Percentiles rank a stretch among this genome's conserved stretches.
phyloP scores from a whole-genome alignment of 2,797 vertebrate species.

The Sphenodon punctatus region DNA sequence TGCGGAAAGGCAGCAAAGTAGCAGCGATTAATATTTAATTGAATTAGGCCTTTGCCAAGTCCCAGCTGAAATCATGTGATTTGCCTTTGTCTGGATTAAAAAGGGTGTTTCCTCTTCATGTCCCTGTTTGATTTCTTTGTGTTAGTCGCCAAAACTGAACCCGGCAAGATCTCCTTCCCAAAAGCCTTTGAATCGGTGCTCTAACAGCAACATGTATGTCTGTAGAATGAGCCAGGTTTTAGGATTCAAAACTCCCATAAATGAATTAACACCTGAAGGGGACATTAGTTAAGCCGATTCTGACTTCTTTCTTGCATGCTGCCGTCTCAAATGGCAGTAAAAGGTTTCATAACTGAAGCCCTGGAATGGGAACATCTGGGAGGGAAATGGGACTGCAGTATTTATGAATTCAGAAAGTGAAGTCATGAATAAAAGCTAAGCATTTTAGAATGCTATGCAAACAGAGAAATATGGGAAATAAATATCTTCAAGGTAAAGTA shows the following conservation, averaged over 20 bases:
- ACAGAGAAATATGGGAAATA: too few relatives aligned
- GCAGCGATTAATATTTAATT: constrained; percentile 33
- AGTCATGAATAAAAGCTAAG: neutral
- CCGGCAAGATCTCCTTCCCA: neutral
- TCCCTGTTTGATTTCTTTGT: constrained; percentile 28
- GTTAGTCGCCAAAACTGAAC: neutral
- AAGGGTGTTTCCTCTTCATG: neutral
- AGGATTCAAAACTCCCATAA: neutral
- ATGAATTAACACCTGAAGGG: neutral
- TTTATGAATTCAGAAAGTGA: neutral
- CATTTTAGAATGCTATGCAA: neutral
- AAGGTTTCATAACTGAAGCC: neutral
- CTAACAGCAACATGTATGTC: too few relatives aligned
- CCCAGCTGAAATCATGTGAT: neutral
- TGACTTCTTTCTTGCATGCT: neutral
- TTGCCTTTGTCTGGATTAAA: constrained; percentile 20
- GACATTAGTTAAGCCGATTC: neutral
- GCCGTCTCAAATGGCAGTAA: too few relatives aligned
- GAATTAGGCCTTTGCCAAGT: neutral
- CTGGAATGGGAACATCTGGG: neutral
- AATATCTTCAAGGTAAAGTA: too few relatives aligned
- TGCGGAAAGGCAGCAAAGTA: constrained; percentile 7
- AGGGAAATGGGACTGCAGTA: neutral
- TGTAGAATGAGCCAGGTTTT: neutral
- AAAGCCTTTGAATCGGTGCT: too few relatives aligned